Base-by-base conservation (phyloP, 2,888 invertebrate genomes). In the Dynastes hyllus region DNA sequence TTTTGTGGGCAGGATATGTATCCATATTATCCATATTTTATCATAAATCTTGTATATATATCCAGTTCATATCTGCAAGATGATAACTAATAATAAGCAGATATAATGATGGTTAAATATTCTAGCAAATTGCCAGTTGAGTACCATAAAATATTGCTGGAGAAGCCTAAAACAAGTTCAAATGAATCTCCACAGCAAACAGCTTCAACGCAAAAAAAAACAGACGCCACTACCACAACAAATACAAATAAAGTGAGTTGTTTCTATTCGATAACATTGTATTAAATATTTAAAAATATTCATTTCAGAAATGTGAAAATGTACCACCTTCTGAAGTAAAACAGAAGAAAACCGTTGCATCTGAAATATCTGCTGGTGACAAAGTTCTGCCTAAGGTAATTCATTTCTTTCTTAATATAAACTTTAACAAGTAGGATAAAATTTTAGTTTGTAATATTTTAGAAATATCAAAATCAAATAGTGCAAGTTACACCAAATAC, bases 381-480 rank as follows among this genome's bases (percentile, higher is more conserved):
- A 58, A 58, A 53, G 16, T n/a, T 16, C 13, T 53, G 4, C 3
- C 16, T n/a, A 66, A 66, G 22, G 66, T 40, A 66, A 55, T 5
- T 22, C 22, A 32, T 32, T 32, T 32, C 2, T 32, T 32, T 32
- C 29, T 32, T 22, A 22, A 22, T 22, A 22, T 22, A 61, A 27
- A 6, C 8, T 45, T 45, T 45, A 45, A 45, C 5, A 45, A 45
- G 45, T 45, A 45, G 9, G 11, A 45, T 45, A 11, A 8, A 6
- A 45, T 29, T 11, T 13, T 63, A 63, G 9, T 63, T 63, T 11
- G 13, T 63, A 13, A 29, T 63, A 27, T 63, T 63, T 27, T 61
- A 75, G 73, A 75, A 61, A 45, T 22, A 61, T 27, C 45, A 75
- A 63, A 45, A 75, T 50, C 45, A 75, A 61, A 45, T 2, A 45